Base-by-base conservation (phyloP, 1,140 invertebrate species). In the Phymastichus coffea region DNA sequence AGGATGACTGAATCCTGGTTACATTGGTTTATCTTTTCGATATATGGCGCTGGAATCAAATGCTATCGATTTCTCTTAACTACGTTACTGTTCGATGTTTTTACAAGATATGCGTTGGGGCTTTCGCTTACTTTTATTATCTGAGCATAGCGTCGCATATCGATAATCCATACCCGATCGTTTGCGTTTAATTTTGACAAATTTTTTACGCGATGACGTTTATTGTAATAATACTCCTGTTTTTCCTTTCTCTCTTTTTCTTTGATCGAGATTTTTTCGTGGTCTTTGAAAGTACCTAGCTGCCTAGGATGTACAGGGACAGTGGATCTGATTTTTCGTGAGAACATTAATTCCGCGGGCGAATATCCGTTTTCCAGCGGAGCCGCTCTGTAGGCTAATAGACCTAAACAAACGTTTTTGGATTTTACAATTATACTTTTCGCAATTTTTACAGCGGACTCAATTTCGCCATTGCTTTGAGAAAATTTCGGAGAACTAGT, bases 381-480 rank as follows among this genome's bases (percentile, higher is more conserved):
- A n/a, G n/a, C n/a, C n/a, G n/a, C n/a, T n/a, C n/a, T n/a, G n/a
- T n/a, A n/a, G n/a, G n/a, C 35, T 30, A 61, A 4, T 58, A 53
- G 19, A 6, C 26, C 63, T 37, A 33, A 26, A 25, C 61, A 40
- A 40, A 63, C 28, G 41, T 60, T 54, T 47, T 64, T 35, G 9
- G 38, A 56, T 49, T 68, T 74, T 61, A 63, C 67, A 35, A 72
- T 40, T 7, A 73, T 59, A 26, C 56, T 61, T 64, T 72, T 72
- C 2, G 67, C 63, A 12, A 66, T 65, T 22, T 65, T 59, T 1
- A 72, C 70, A 6, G 57, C 63, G 19, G 63, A 67, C 63, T 72
- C 69, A 12, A 65, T 68, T 23, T 66, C 57, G 4, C 70, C 73
- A 58, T 75, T 73, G 20, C 66, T 69, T 26, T 66, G 63, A 1